Evolutionary conservation across 2,888 invertebrate genomes (phyloP), one percentile per base, ranked within the genome.

Genomic region (Hyalella azteca): DNA sequence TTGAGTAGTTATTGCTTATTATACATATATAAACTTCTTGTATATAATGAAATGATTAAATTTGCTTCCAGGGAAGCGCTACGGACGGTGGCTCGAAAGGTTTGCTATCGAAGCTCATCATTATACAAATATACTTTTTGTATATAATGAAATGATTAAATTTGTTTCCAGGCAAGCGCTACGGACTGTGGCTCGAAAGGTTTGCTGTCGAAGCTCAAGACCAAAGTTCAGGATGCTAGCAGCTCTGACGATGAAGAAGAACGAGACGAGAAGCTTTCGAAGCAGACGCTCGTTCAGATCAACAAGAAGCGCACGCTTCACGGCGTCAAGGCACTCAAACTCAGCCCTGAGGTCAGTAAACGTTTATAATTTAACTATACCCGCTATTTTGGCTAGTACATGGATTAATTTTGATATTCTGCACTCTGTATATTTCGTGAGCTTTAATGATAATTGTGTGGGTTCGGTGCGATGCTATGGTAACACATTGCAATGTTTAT

Each of bases 291-390:
- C n/a, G 19, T n/a, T 2, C 32, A 66, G 36, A 15, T 36, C 11
- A 66, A 66, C 66, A 39, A 66, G 66, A 66, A 66, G 19, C 9
- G 66, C 19, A 66, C 3, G 36, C 66, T 66, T 32, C 66, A 66
- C 36, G 66, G 66, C 9, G 66, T 66, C 66, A 36, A 36, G 36
- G 19, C 11, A 4, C 66, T 66, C 36, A 36, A 66, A 39, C 32
- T 66, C 15, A 36, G 36, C n/a, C 29, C 22, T 2, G 29, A 66
- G 66, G 66, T 36, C 11, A 36, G 66, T 1, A 11, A 45, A 45
- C 15, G 9, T 45, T 9, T 15, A 15, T 45, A 15, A n/a, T n/a
- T n/a, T n/a, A n/a, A n/a, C n/a, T n/a, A n/a, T n/a, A n/a, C n/a
- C n/a, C n/a, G n/a, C n/a, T n/a, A n/a, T n/a, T n/a, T n/a, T n/a